phyloP scores from a whole-genome alignment of 2,797 vertebrate genomes.

The Anableps anableps region DNA sequence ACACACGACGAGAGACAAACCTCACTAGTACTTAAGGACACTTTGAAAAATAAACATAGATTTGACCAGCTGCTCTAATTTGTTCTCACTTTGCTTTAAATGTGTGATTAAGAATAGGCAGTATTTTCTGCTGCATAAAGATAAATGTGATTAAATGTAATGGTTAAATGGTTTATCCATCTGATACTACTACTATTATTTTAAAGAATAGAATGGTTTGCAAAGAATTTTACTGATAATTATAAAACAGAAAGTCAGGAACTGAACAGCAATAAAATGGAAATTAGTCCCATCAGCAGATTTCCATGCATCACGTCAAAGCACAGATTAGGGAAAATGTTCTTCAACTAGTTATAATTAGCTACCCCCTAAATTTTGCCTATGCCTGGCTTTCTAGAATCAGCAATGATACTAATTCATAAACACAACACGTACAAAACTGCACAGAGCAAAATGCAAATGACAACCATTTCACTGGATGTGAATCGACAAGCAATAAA shows the following conservation, averaged over 20 bases:
- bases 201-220: not conserved
- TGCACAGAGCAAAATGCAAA: slow-evolving; percentile 45
- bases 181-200: not conserved
- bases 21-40: not conserved
- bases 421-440: slow-evolving; percentile 12
- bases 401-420: slow-evolving; percentile 3
- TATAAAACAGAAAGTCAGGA: not conserved
- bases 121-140: not conserved
- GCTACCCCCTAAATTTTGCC: slow-evolving; percentile 28
- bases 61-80: not conserved
- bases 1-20: not conserved
- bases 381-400: slow-evolving; percentile 22
- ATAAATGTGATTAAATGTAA: not conserved
- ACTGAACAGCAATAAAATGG: not conserved
- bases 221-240: not conserved
- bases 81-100: not conserved
- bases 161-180: not conserved
- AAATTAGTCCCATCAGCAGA: slow-evolving; percentile 32
- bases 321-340: slow-evolving; percentile 29
- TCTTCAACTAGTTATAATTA: slow-evolving; percentile 44
- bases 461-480: slow-evolving; percentile 41
- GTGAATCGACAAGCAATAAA: slow-evolving; percentile 32
- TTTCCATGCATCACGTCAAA: slow-evolving; percentile 19
- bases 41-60: not conserved
- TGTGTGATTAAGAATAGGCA: not conserved